A percentile compares a stretch with the other conserved stretches of the same genome.
phyloP scores from a whole-genome alignment of 1,140 invertebrate genomes.

The Dreissena polymorpha region DNA sequence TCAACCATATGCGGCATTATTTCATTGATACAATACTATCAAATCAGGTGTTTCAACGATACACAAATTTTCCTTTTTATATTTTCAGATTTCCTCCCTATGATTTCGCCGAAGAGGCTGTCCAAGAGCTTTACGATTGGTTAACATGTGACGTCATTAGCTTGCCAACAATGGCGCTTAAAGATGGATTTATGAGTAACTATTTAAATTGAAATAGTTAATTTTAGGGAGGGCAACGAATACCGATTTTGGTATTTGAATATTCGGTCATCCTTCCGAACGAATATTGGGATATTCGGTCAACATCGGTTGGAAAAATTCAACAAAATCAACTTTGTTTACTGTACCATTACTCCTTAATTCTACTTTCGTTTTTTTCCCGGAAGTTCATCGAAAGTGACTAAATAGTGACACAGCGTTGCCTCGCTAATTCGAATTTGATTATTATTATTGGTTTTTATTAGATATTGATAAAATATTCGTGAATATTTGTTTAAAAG shows the following conservation, averaged over 20 bases:
- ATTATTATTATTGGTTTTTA: not conserved
- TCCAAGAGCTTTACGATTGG: conserved; percentile 22
- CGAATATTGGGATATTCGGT: no score
- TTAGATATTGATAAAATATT: not conserved
- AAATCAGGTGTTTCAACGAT: no score
- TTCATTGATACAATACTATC: no score
- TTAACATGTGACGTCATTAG: conserved; percentile 30
- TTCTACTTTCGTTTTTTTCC: no score
- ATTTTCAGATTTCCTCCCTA: conserved; percentile 38
- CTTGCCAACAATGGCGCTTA: conserved; percentile 24
- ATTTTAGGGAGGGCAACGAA: not conserved
- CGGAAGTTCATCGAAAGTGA: not conserved
- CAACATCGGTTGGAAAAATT: no score
- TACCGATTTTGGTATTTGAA: no score
- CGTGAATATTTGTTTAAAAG: no score
- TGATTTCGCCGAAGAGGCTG: conserved; percentile 12
- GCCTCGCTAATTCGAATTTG: not conserved
- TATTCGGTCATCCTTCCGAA: no score
- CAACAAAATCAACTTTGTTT: not conserved
- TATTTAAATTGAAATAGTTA: not conserved
- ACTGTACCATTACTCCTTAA: not conserved
- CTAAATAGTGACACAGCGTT: not conserved
- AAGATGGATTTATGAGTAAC: conserved; percentile 36
- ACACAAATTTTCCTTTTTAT: no score
- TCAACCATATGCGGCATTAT: no score